These are phyloP conservation scores for Epinephelus lanceolatus DNA, from an alignment of 2,113 vertebrate genomes.

Conservation along the genomic window DNA sequence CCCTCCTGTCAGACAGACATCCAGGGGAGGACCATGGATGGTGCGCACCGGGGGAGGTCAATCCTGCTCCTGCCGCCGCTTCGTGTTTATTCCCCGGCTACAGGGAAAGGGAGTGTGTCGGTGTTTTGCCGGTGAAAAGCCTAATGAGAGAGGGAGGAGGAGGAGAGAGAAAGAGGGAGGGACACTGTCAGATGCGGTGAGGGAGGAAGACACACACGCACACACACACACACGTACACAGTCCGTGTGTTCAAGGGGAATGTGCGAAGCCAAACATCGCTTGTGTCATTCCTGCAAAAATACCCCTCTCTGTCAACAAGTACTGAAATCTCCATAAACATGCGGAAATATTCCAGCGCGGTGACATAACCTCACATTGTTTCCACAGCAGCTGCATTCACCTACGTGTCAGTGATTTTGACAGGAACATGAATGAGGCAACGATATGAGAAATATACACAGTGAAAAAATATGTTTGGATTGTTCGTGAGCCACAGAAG, in stretches of 20 bases:
- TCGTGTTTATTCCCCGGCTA: constrained; percentile 61
- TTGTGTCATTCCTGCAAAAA: constrained; percentile 24
- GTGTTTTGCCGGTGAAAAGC: constrained; percentile 70
- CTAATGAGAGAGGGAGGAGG: constrained; percentile 59
- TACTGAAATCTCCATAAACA: constrained; percentile 30
- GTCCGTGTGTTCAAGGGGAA: constrained; percentile 7
- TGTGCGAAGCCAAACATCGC: constrained; percentile 9
- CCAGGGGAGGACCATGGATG: constrained; percentile 67
- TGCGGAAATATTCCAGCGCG: constrained; percentile 10
- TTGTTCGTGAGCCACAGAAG: background rate
- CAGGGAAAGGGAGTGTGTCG: constrained; percentile 57
- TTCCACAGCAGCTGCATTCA: constrained; percentile 30
- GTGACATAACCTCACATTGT: constrained; percentile 37
- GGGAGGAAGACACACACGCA: constrained; percentile 28
- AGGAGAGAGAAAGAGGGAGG: constrained; percentile 72
- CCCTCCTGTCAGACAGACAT: constrained; percentile 74
- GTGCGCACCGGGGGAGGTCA: constrained; percentile 57
- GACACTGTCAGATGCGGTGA: constrained; percentile 73
- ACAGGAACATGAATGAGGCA: constrained; percentile 3
- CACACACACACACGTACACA: background rate
- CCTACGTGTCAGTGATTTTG: background rate
- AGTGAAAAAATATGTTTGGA: background rate
- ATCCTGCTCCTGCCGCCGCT: constrained; percentile 60
- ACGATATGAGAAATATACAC: background rate
- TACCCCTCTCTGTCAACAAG: constrained; percentile 54